Conservation (phyloP, 2,888 invertebrate genomes). For the Melanostoma mellinum region DNA sequence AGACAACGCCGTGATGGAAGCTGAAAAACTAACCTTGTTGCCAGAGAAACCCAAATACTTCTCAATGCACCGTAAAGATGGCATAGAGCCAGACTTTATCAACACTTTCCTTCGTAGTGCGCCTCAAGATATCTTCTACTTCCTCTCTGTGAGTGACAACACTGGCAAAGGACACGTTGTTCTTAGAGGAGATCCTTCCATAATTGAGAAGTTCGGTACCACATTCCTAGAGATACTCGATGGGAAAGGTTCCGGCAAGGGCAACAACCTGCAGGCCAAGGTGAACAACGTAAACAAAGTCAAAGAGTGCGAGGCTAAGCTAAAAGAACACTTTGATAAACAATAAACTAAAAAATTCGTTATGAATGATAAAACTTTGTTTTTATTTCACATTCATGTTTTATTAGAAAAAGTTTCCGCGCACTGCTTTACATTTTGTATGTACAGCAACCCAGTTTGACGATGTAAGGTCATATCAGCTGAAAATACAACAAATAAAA, state of each 20-base stretch:
- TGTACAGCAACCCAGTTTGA: slow-evolving; percentile 22
- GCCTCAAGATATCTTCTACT: slow-evolving; percentile 84
- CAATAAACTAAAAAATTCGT: slow-evolving; percentile 25
- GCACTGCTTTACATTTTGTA: slow-evolving; percentile 1
- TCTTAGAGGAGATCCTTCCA: slow-evolving; percentile 81
- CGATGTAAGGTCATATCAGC: slow-evolving; percentile 44
- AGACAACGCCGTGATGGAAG: slow-evolving; percentile 88
- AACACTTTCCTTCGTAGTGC: slow-evolving; percentile 87
- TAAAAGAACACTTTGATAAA: slow-evolving; percentile 84
- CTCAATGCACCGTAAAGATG: slow-evolving; percentile 87
- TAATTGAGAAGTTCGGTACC: slow-evolving; percentile 78
- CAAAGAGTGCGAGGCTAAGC: slow-evolving; percentile 85
- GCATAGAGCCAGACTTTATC: slow-evolving; percentile 89
- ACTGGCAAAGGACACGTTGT: slow-evolving; percentile 84
- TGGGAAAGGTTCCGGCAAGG: slow-evolving; percentile 89
- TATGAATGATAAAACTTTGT: slow-evolving; percentile 28
- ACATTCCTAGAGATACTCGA: slow-evolving; percentile 87
- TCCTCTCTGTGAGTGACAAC: slow-evolving; percentile 87
- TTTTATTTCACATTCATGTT: slow-evolving; percentile 42
- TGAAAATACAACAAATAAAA: slow-evolving; percentile 26
- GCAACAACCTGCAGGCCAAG: slow-evolving; percentile 90
- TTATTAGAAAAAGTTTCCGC: slow-evolving; percentile 32
- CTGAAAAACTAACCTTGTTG: slow-evolving; percentile 84
- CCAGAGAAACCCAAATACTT: slow-evolving; percentile 85
- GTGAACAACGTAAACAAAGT: slow-evolving; percentile 86